Percentiles rank a stretch among this genome's conserved stretches.
These are phyloP conservation scores for Drosophila ercepeae DNA, from an alignment of 1,140 invertebrate genomes.

Conservation along the genomic window DNA sequence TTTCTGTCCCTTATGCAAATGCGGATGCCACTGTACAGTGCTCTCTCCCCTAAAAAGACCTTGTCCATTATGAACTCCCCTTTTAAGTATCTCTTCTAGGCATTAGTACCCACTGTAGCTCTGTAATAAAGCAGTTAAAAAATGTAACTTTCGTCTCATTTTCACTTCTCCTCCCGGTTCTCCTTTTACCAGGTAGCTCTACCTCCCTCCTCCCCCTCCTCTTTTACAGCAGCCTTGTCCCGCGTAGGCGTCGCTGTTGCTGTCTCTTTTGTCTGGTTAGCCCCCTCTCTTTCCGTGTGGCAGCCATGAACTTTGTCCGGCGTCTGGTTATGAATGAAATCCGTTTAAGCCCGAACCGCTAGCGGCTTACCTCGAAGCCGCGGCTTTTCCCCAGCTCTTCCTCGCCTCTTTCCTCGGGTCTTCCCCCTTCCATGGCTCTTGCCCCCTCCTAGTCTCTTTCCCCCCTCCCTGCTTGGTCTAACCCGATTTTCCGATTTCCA, in stretches of 20 bases:
- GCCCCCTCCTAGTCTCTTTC: too few species aligned
- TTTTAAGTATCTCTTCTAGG: neutral
- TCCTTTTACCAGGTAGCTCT: slow-evolving; percentile 44
- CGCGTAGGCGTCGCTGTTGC: slow-evolving; percentile 33
- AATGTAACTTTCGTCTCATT: slow-evolving; percentile 41
- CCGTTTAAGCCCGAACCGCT: slow-evolving; percentile 39
- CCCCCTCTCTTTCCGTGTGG: neutral
- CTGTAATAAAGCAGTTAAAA: slow-evolving; percentile 55
- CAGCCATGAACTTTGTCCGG: slow-evolving; percentile 51
- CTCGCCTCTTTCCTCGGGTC: too few species aligned
- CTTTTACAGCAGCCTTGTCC: neutral
- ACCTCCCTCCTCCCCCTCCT: slow-evolving; percentile 3
- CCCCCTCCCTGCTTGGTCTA: neutral
- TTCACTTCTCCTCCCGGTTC: slow-evolving; percentile 15
- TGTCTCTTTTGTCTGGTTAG: too few species aligned
- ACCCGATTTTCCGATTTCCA: slow-evolving; percentile 13
- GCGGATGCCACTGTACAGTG: slow-evolving; percentile 30
- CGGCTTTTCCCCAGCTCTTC: neutral
- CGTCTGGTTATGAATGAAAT: slow-evolving; percentile 60
- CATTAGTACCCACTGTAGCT: neutral
- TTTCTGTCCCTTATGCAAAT: slow-evolving; percentile 39
- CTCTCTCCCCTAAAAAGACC: neutral
- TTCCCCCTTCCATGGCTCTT: neutral
- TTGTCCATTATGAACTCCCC: neutral
- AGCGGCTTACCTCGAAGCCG: slow-evolving; percentile 31